These are phyloP conservation scores for Papilio glaucus DNA, from an alignment of 1,140 invertebrate genomes.

Conservation along the genomic window DNA sequence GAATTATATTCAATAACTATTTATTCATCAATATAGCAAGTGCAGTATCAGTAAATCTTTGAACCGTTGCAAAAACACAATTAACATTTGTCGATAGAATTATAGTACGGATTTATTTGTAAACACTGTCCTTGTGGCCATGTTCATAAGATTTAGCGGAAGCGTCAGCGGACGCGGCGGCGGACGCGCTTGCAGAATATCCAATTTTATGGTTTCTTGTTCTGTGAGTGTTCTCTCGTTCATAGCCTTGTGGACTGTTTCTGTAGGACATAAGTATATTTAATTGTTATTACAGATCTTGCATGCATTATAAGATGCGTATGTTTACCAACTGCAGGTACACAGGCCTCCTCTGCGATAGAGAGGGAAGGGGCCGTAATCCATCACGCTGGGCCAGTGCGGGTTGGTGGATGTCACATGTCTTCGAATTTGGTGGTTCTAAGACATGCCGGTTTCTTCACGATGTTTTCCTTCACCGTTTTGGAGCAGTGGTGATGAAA, in stretches of 20 bases:
- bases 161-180: slow-evolving; percentile 45
- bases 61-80: slow-evolving; percentile 1
- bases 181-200: slow-evolving; percentile 42
- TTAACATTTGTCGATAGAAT: not conserved
- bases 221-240: slow-evolving; percentile 34
- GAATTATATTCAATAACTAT: slow-evolving; percentile 1
- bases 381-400: too few relatives aligned
- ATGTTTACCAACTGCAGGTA: too few relatives aligned
- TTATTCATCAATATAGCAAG: not conserved
- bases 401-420: too few relatives aligned
- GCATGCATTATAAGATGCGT: too few relatives aligned
- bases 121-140: slow-evolving; percentile 41
- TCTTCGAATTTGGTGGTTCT: too few relatives aligned
- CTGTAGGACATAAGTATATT: slow-evolving; percentile 2
- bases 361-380: too few relatives aligned
- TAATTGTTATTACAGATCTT: not conserved
- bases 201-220: slow-evolving; percentile 34
- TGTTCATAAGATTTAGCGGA: slow-evolving; percentile 44
- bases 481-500: too few relatives aligned
- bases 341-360: too few relatives aligned
- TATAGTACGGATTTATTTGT: not conserved
- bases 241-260: slow-evolving; percentile 42
- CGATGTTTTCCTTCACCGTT: too few relatives aligned
- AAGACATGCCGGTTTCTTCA: too few relatives aligned
- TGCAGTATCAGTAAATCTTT: slow-evolving; percentile 7